phyloP scores from a whole-genome alignment of 2,888 invertebrate genomes.

The Ypsolopha scabrella region DNA sequence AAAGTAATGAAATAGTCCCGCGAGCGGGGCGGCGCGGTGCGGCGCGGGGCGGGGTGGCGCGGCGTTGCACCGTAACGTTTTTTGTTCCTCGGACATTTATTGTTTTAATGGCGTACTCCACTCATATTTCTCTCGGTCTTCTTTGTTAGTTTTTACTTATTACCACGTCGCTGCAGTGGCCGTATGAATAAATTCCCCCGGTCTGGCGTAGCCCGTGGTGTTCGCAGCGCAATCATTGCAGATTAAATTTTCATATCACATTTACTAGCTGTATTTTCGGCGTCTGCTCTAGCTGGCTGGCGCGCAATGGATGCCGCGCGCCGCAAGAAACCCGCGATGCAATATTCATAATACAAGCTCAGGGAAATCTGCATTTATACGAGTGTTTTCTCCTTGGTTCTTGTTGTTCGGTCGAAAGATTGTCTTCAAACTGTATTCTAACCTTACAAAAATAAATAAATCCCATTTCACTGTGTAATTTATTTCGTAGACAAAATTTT shows the following conservation, averaged over 20 bases:
- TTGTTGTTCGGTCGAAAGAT: neutral
- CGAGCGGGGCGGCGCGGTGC: conserved; percentile 12
- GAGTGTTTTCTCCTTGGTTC: conserved; percentile 7
- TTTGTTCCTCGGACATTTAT: conserved; percentile 33
- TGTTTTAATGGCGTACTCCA: conserved; percentile 41
- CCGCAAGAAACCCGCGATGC: conserved; percentile 16
- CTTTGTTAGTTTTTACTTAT: conserved; percentile 51
- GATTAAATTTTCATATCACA: conserved; percentile 47
- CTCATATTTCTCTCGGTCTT: conserved; percentile 35
- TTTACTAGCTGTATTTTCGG: conserved; percentile 27
- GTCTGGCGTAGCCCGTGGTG: conserved; percentile 9
- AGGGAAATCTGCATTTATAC: conserved; percentile 11
- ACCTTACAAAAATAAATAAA: neutral
- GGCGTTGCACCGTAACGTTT: conserved; percentile 13
- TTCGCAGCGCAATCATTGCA: conserved; percentile 34
- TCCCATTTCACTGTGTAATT: too few relatives aligned
- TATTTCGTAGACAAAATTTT: conserved; percentile 17
- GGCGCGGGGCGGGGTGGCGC: conserved; percentile 1
- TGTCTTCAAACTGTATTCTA: neutral
- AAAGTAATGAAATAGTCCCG: neutral
- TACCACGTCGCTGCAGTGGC: conserved; percentile 33
- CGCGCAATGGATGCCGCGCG: conserved; percentile 1
- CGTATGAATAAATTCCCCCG: conserved; percentile 42
- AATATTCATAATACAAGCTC: conserved; percentile 37
- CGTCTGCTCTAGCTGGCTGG: conserved; percentile 8